A percentile compares a stretch with the other conserved stretches of the same genome.
These are phyloP conservation scores for Podocnemis expansa DNA, from an alignment of 2,113 vertebrate species.

Conservation along the genomic window DNA sequence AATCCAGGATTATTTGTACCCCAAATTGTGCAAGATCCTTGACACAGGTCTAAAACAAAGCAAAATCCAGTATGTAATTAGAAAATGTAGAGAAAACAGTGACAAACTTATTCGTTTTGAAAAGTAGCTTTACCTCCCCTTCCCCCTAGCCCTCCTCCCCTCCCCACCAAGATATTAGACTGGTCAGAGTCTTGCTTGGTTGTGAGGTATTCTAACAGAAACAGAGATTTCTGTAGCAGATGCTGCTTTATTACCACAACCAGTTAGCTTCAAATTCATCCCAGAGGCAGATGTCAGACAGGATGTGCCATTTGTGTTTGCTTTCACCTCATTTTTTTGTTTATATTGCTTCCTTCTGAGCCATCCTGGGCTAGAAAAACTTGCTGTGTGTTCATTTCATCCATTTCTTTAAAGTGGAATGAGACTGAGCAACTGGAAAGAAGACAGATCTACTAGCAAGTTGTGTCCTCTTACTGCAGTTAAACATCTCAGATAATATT, in stretches of 20 bases:
- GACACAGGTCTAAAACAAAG: neutral
- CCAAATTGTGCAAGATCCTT: neutral
- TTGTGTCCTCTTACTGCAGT: neutral
- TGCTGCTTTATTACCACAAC: neutral
- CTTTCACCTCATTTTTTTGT: neutral
- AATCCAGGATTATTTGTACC: neutral
- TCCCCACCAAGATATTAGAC: too few relatives aligned
- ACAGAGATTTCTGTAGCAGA: neutral
- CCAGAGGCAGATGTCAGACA: neutral
- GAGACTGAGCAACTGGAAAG: neutral
- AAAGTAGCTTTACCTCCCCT: neutral
- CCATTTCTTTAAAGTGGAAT: neutral
- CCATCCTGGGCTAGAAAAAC: rapidly evolving
- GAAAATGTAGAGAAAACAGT: neutral
- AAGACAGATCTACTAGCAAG: neutral
- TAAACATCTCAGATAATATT: rapidly evolving
- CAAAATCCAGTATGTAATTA: neutral
- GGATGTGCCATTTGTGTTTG: neutral
- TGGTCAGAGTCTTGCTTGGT: neutral
- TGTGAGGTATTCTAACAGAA: neutral
- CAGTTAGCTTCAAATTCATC: neutral
- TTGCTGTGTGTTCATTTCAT: neutral
- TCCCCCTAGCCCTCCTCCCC: too few relatives aligned
- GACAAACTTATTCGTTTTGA: neutral
- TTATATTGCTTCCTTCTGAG: neutral